phyloP scores from a whole-genome alignment of 2,797 vertebrate species.

The Malurus leucopterus region DNA sequence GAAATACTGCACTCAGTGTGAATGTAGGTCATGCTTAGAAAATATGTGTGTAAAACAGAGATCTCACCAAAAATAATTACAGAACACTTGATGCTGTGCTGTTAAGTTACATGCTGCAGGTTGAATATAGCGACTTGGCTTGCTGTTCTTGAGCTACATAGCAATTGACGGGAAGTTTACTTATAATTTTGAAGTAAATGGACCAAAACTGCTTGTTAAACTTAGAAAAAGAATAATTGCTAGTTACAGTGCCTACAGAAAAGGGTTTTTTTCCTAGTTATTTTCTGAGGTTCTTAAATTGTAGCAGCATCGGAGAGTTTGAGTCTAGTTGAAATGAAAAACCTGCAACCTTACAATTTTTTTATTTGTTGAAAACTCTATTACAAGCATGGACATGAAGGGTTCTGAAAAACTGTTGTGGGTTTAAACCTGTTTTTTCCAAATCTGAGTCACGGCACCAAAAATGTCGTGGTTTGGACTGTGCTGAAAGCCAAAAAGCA shows the following conservation, averaged over 20 bases:
- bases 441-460: too few relatives aligned
- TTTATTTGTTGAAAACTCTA: background rate
- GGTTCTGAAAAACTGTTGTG: background rate
- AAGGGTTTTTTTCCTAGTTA: background rate
- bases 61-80: conserved; percentile 8
- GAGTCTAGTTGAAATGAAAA: background rate
- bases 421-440: too few relatives aligned
- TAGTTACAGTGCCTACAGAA: background rate
- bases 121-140: background rate
- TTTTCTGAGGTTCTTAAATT: background rate
- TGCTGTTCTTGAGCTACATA: background rate
- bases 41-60: conserved; percentile 9
- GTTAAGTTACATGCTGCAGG: background rate
- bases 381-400: background rate
- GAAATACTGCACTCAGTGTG: background rate
- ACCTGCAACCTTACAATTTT: background rate
- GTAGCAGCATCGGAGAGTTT: background rate
- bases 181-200: conserved; percentile 29
- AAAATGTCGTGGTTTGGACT: too few relatives aligned
- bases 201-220: conserved; percentile 1
- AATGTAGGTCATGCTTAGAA: conserved; percentile 23
- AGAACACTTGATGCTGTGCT: background rate
- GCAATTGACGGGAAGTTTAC: background rate
- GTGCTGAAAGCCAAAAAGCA: too few relatives aligned
- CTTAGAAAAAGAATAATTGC: background rate